Conservation (phyloP, 2,113 vertebrate species). For the Chaetops frenatus region DNA sequence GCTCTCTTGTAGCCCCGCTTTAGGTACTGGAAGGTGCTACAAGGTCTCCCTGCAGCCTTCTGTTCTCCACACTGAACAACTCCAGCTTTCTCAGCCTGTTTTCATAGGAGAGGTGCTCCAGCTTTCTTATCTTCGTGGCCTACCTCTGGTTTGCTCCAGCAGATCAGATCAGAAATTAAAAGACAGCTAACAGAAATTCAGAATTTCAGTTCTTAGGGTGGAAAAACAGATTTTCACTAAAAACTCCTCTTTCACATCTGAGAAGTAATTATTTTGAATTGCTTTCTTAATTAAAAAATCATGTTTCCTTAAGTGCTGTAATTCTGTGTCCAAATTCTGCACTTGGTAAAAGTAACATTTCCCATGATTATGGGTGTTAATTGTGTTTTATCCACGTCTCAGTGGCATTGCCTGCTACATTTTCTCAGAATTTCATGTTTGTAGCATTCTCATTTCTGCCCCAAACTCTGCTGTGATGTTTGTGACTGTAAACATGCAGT, state of each 20-base stretch:
- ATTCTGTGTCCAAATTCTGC: neutral
- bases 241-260: neutral
- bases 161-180: neutral
- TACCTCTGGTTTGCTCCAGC: neutral
- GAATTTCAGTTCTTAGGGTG: neutral
- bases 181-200: neutral
- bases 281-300: neutral
- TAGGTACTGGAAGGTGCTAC: neutral
- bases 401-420: neutral
- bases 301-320: neutral
- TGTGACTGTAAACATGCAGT: neutral
- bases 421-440: neutral
- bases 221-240: neutral
- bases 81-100: neutral
- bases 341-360: neutral
- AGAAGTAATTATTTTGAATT: neutral
- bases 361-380: neutral
- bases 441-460: neutral
- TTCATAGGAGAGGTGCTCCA: neutral
- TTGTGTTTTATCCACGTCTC: neutral
- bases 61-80: neutral
- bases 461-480: neutral
- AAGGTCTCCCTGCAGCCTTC: neutral
- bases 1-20: neutral
- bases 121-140: neutral